phyloP scores from a whole-genome alignment of 2,888 invertebrate species.

The Tetheella fluctuosa region DNA sequence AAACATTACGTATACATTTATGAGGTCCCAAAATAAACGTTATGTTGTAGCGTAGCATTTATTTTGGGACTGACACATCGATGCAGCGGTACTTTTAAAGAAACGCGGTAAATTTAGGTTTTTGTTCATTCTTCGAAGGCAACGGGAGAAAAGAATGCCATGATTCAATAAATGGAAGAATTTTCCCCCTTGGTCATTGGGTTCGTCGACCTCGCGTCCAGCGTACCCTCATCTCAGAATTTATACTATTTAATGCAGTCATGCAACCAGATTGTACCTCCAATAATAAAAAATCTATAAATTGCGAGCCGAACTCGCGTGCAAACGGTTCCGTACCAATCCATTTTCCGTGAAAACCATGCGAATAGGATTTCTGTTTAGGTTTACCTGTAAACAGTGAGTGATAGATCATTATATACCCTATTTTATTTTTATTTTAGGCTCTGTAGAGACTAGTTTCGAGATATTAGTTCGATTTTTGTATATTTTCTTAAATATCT shows the following conservation, averaged over 20 bases:
- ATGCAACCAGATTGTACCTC: constrained; percentile 20
- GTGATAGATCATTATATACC: no score
- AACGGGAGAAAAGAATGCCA: constrained; percentile 57
- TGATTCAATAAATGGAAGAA: constrained; percentile 59
- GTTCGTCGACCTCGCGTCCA: constrained; percentile 54
- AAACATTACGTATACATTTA: no score
- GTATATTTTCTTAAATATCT: no score
- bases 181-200: constrained; percentile 51
- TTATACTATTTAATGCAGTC: constrained; percentile 30
- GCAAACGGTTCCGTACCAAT: no score
- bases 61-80: constrained; percentile 54
- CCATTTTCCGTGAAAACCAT: no score
- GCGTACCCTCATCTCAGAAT: constrained; percentile 26
- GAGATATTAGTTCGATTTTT: no score
- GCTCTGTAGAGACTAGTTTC: no score
- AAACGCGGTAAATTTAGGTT: constrained; percentile 44
- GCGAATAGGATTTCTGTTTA: no score
- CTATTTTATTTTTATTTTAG: no score
- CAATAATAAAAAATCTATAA: constrained; percentile 30
- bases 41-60: constrained; percentile 55
- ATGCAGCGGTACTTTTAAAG: constrained; percentile 64
- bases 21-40: constrained; percentile 37
- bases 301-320: no score
- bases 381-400: no score
- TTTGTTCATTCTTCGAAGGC: constrained; percentile 62